Percentiles rank a stretch among this genome's conserved stretches.
phyloP scores from a whole-genome alignment of 2,888 invertebrate genomes.

The Polymixis lichenea region DNA sequence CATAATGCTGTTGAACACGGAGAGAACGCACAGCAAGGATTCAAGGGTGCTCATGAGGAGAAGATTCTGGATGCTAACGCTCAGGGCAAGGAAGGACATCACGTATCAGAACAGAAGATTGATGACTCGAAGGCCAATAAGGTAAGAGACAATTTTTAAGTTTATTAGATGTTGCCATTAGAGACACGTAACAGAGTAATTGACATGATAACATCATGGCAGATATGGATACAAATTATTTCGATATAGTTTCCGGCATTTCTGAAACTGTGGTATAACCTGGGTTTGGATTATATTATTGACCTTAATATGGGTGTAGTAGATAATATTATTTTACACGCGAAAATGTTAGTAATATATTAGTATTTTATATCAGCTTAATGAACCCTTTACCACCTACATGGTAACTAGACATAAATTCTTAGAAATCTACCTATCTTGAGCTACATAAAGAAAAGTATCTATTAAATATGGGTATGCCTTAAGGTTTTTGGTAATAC shows the following conservation, averaged over 20 bases:
- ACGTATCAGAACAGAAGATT: conserved; percentile 88
- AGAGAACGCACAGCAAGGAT: conserved; percentile 89
- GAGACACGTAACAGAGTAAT: neutral
- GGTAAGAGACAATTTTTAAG: conserved; percentile 73
- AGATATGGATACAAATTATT: neutral
- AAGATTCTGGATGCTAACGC: conserved; percentile 90
- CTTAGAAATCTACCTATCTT: neutral
- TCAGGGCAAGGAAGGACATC: conserved; percentile 91
- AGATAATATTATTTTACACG: neutral
- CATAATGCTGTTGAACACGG: conserved; percentile 91
- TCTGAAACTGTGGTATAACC: neutral
- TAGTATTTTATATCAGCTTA: neutral
- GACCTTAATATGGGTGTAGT: no score
- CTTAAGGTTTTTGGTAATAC: neutral
- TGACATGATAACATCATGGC: neutral
- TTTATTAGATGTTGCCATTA: no score
- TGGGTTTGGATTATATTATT: neutral
- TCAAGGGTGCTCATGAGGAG: conserved; percentile 91
- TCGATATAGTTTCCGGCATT: neutral
- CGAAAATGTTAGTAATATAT: neutral
- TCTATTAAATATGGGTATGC: neutral
- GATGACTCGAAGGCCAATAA: conserved; percentile 91
- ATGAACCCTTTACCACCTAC: neutral
- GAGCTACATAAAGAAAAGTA: neutral
- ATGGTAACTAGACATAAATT: neutral